phyloP scores from a whole-genome alignment of 1,140 invertebrate species.

The Nomia melanderi region DNA sequence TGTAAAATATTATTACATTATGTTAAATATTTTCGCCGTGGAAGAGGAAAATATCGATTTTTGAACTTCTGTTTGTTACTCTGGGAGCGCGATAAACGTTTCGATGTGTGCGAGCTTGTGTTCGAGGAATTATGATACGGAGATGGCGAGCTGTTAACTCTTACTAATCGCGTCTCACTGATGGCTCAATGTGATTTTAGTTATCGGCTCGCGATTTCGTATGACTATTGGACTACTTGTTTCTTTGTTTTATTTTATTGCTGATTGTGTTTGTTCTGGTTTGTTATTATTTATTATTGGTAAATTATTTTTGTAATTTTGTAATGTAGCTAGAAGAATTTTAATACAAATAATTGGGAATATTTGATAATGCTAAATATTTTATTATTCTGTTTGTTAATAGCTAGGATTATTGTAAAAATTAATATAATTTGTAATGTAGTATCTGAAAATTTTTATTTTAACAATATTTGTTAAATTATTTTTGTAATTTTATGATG shows the following conservation, averaged over 20 bases:
- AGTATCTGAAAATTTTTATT: too few species aligned
- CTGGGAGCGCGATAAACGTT: background rate
- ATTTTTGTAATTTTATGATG: too few species aligned
- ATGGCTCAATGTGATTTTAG: slow-evolving; percentile 4
- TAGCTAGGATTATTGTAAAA: too few species aligned
- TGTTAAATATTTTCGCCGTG: too few species aligned
- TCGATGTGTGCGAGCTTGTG: background rate
- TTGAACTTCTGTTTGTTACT: background rate
- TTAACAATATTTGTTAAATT: too few species aligned
- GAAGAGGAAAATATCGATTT: background rate
- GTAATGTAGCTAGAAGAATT: too few species aligned
- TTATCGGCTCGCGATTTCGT: background rate
- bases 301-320: too few species aligned
- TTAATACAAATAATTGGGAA: too few species aligned
- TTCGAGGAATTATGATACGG: background rate
- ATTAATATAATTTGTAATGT: too few species aligned
- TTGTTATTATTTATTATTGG: too few species aligned
- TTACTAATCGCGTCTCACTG: background rate
- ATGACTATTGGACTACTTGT: background rate
- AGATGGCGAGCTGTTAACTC: slow-evolving; percentile 12
- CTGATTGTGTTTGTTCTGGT: background rate
- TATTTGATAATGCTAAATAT: too few species aligned
- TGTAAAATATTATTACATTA: background rate
- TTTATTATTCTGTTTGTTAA: too few species aligned
- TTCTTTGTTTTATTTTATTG: background rate